These are phyloP conservation scores for Dendrolimus pini DNA, from an alignment of 2,888 invertebrate genomes.

Conservation along the genomic window DNA sequence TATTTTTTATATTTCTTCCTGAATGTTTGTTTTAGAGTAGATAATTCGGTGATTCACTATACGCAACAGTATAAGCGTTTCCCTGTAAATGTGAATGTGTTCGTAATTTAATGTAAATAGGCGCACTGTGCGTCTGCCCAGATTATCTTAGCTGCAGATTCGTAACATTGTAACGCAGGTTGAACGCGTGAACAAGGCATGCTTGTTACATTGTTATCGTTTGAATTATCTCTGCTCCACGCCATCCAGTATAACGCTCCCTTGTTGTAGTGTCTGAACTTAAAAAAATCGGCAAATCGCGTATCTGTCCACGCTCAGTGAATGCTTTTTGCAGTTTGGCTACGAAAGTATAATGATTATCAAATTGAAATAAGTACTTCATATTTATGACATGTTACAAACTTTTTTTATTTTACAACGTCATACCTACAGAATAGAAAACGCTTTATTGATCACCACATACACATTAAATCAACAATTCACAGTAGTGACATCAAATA, in stretches of 20 bases:
- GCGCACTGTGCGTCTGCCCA: constrained; percentile 20
- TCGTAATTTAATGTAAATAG: constrained; percentile 41
- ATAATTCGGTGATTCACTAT: too few relatives aligned
- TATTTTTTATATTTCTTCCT: too few relatives aligned
- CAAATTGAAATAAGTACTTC: background rate
- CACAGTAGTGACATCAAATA: too few relatives aligned
- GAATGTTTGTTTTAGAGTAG: too few relatives aligned
- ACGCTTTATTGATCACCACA: too few relatives aligned
- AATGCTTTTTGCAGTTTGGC: background rate
- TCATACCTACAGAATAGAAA: too few relatives aligned
- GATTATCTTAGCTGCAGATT: constrained; percentile 30
- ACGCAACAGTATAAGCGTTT: background rate
- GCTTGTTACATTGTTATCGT: constrained; percentile 34
- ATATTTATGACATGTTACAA: too few relatives aligned
- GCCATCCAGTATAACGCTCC: constrained; percentile 7
- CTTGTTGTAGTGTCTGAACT: background rate
- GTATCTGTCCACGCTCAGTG: background rate
- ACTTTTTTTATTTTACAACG: too few relatives aligned
- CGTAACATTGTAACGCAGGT: constrained; percentile 36
- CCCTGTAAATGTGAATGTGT: background rate
- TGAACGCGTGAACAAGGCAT: constrained; percentile 35
- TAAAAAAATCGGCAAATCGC: background rate
- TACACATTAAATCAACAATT: too few relatives aligned
- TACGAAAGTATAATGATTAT: background rate
- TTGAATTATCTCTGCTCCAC: constrained; percentile 32